Evolutionary conservation across 2,888 invertebrate genomes (phyloP).

Genomic region (Drosophila acutilabella): DNA sequence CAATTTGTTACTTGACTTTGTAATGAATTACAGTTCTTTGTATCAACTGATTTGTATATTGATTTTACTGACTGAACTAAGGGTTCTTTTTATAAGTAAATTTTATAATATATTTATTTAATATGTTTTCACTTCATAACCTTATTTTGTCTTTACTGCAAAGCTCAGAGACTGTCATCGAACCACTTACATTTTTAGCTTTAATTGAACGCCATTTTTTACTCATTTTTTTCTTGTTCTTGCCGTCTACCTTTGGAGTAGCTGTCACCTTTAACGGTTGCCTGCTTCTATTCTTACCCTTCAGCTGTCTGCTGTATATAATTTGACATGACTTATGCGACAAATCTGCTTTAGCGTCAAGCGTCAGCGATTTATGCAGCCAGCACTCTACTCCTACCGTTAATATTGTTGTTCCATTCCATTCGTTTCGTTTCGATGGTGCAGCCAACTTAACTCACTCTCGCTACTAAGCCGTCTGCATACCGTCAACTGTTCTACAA

Average conservation of each 20-base stretch:
- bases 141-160: neutral
- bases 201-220: conserved; percentile 80
- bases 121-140: no score
- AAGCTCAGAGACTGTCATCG: conserved; percentile 40
- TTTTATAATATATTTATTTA: no score
- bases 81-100: no score
- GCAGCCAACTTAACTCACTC: conserved; percentile 6
- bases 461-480: neutral
- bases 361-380: conserved; percentile 78
- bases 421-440: conserved; percentile 1
- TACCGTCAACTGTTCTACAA: conserved; percentile 60
- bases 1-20: neutral
- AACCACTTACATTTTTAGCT: conserved; percentile 43
- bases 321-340: conserved; percentile 82
- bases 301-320: conserved; percentile 45
- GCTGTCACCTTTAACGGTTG: conserved; percentile 12
- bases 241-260: conserved; percentile 2
- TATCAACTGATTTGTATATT: no score
- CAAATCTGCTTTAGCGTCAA: conserved; percentile 76
- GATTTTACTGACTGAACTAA: no score
- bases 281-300: conserved; percentile 3
- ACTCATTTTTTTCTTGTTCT: conserved; percentile 45
- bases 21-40: no score
- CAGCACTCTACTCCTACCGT: neutral
- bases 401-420: conserved; percentile 24